Conservation (phyloP, 2,888 invertebrate genomes). For the Cotesia congregata region DNA sequence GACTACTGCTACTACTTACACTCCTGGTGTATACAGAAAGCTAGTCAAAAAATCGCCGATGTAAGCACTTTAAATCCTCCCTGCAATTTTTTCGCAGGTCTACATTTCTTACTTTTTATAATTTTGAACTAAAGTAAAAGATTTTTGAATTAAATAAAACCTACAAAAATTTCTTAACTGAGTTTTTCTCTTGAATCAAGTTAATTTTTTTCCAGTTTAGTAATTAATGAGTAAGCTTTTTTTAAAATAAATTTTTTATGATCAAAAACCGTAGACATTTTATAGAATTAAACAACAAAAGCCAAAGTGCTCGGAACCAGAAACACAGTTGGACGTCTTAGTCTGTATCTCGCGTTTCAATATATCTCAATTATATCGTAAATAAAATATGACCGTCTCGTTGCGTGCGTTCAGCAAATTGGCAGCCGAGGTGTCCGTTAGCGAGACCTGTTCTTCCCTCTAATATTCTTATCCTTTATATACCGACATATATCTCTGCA, state of each 20-base stretch:
- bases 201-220: too few species aligned
- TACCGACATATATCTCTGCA: not conserved
- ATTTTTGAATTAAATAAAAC: not conserved
- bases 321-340: constrained; percentile 59
- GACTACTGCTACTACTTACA: not conserved
- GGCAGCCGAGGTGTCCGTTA: constrained; percentile 59
- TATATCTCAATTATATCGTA: constrained; percentile 67
- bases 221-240: too few species aligned
- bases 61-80: constrained; percentile 47
- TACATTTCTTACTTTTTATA: not conserved
- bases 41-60: constrained; percentile 45
- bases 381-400: constrained; percentile 65
- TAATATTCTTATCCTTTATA: constrained; percentile 21
- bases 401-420: constrained; percentile 62
- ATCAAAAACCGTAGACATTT: too few species aligned
- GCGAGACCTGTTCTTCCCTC: constrained; percentile 48
- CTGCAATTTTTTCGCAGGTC: not conserved
- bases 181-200: too few species aligned
- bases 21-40: not conserved
- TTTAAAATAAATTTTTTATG: too few species aligned
- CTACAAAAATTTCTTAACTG: too few species aligned
- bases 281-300: not conserved
- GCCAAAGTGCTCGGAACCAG: not conserved
- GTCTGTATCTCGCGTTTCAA: constrained; percentile 61
- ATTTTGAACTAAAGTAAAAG: not conserved